Conservation (phyloP, 2,113 vertebrate species). For the Herpetotheres cachinnans region DNA sequence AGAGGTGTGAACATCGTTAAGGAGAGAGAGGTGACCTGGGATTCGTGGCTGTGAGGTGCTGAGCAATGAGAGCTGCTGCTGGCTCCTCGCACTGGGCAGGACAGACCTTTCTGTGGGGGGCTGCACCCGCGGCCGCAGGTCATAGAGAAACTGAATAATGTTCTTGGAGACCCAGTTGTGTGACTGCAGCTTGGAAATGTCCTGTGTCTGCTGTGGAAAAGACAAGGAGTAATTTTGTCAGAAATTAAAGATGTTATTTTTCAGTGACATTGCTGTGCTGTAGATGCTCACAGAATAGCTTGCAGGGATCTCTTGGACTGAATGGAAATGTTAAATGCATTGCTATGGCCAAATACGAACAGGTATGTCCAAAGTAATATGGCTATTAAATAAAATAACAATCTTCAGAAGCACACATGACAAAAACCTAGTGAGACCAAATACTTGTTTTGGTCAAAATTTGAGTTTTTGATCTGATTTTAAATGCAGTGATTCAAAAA, state of each 20-base stretch:
- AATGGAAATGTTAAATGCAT: neutral
- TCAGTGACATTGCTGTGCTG: neutral
- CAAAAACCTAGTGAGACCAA: neutral
- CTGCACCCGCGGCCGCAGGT: fast-evolving
- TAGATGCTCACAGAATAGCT: neutral
- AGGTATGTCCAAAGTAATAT: neutral
- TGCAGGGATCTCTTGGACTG: fast-evolving
- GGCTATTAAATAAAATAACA: neutral
- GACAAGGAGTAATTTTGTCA: neutral
- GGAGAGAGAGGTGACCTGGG: neutral
- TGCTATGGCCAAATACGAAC: neutral
- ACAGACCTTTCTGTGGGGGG: neutral
- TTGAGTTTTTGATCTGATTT: neutral
- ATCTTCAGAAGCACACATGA: neutral
- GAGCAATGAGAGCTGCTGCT: neutral
- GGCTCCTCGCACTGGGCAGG: neutral
- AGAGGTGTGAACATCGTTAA: neutral
- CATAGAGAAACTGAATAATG: neutral
- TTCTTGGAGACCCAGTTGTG: neutral
- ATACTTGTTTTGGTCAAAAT: fast-evolving
- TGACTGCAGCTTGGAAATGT: neutral
- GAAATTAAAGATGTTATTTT: neutral
- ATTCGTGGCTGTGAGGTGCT: fast-evolving
- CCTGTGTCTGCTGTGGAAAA: neutral
- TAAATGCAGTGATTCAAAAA: neutral